Conservation (phyloP, 1,140 invertebrate species). For the Drosophila sturtevanti region DNA sequence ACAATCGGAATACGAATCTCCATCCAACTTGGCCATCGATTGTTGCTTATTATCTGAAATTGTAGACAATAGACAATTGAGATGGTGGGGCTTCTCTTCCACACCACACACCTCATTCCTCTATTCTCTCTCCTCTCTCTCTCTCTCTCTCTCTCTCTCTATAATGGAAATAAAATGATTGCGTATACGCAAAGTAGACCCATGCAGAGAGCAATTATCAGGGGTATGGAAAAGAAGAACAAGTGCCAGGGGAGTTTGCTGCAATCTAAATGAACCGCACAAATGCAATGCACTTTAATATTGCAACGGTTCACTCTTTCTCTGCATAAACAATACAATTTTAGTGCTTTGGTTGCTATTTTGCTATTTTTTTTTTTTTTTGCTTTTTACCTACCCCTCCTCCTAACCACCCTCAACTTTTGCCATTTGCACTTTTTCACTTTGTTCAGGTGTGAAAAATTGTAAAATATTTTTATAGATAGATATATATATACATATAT, state of each 20-base stretch:
- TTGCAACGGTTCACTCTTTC: slow-evolving; percentile 10
- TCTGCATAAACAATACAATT: slow-evolving; percentile 51
- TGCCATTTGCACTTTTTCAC: no score
- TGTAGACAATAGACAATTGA: background rate
- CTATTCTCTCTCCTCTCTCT: no score
- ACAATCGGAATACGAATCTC: slow-evolving; percentile 3
- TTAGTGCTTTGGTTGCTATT: slow-evolving; percentile 36
- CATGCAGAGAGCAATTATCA: slow-evolving; percentile 35
- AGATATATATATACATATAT: background rate
- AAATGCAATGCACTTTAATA: slow-evolving; percentile 29
- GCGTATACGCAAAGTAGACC: slow-evolving; percentile 55
- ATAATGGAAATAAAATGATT: slow-evolving; percentile 17
- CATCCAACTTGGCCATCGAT: slow-evolving; percentile 40
- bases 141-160: background rate
- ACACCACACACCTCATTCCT: no score
- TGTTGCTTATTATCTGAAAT: slow-evolving; percentile 34
- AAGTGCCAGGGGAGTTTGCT: no score
- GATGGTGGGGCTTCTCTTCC: background rate
- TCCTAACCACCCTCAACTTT: no score
- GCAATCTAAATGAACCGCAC: no score
- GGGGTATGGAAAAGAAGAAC: slow-evolving; percentile 24
- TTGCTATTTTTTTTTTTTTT: background rate
- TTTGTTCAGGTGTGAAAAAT: slow-evolving; percentile 54
- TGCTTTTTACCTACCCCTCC: no score
- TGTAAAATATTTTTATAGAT: slow-evolving; percentile 33